Evolutionary conservation across 64 coral and sea anemone genomes (phyloP), one percentile per base, ranked within the genome.

Genomic region (Porites lutea): DNA sequence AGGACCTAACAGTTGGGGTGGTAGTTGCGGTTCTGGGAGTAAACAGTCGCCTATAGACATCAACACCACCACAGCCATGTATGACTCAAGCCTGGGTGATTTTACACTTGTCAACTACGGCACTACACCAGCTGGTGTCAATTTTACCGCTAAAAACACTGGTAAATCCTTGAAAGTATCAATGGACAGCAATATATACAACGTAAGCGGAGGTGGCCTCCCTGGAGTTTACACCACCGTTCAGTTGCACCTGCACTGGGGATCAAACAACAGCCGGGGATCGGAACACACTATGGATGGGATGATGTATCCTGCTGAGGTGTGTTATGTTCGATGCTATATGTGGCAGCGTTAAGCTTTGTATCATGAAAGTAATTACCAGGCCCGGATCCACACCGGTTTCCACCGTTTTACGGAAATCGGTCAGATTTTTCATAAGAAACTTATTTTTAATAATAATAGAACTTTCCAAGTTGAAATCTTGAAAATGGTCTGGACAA

Each of bases 231-330:
- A 65, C 52, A 86, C 70, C 2, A 86, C 82, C 2, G 52, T 62
- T 2, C 82, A 86, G 72, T 59, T 92, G 48, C 91, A 92, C 52
- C 53, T 92, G 16, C 91, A 92, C 75, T 92, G 91, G 91, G 91
- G 91, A 48, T 57, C 71, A 19, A 16, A 8, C 11, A 21, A 86
- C 46, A 37, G 3, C 0, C 19, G 79, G 49, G 91, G 91, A 47
- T 86, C 91, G 13, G 91, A 93, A 46, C 83, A 93, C 20, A 53
- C 21, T 8, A 3, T 87, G 16, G 14, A 93, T 22, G 82, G 73
- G 2, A 59, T 23, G 3, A 18, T n/a, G 15, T 93, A 58, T 46
- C 21, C 91, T 43, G 91, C 82, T 19, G 91, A 78, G 91, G 91
- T 93, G 7, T 6, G 54, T 57, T 9, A 9, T 9, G 7, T 6